These are phyloP conservation scores for Cuculus canorus DNA, from an alignment of 2,797 vertebrate genomes.

Conservation along the genomic window DNA sequence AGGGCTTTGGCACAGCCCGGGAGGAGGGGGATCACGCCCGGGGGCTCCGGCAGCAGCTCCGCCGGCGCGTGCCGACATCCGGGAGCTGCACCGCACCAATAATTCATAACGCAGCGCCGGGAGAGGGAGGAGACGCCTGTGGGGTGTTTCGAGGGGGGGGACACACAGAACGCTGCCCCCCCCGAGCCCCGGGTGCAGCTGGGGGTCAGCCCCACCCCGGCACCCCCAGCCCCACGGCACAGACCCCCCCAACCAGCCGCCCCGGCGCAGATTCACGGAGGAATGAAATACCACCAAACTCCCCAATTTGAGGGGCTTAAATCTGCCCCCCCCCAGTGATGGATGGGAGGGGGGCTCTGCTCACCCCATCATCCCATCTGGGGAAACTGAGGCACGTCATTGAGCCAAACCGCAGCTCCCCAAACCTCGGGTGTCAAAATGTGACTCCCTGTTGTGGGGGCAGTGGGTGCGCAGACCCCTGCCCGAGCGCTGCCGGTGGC, in stretches of 20 bases:
- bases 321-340: accelerated
- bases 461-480: neutral
- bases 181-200: accelerated
- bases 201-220: neutral
- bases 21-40: no score
- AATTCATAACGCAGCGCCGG: no score
- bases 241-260: no score
- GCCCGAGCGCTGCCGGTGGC: neutral
- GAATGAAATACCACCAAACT: accelerated
- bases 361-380: accelerated
- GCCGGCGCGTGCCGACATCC: no score
- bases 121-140: neutral
- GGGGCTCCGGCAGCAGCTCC: no score
- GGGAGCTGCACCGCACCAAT: no score
- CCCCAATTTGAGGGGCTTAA: accelerated
- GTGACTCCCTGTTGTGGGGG: neutral
- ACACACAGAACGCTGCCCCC: no score
- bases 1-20: neutral
- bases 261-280: neutral
- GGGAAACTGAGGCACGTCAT: neutral
- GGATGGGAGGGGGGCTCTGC: neutral
- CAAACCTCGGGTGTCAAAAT: neutral
- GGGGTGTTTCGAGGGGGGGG: neutral
- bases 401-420: accelerated
- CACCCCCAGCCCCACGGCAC: accelerated